Evolutionary conservation across 1,140 invertebrate species (phyloP).

Genomic region (Uloborus diversus): DNA sequence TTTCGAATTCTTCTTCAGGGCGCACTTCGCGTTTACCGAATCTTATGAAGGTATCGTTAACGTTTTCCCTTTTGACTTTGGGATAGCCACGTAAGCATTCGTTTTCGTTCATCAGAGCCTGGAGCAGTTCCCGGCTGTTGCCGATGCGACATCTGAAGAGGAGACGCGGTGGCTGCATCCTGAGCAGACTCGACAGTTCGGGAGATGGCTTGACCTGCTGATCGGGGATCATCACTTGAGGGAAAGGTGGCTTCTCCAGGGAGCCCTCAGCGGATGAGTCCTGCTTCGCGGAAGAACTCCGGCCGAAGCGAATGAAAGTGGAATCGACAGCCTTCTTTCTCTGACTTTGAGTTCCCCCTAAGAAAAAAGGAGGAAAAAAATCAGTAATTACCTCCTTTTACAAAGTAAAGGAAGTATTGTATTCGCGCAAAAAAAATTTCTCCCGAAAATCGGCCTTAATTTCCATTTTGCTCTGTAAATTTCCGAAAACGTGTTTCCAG

Average conservation of each 20-base stretch:
- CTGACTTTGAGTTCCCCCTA: slow-evolving; percentile 14
- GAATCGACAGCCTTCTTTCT: slow-evolving; percentile 49
- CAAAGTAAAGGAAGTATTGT: no score
- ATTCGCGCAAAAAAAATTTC: no score
- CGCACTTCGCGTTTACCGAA: slow-evolving; percentile 47
- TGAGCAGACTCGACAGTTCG: not conserved
- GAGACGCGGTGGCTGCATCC: not conserved
- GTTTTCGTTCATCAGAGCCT: slow-evolving; percentile 23
- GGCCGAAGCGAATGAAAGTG: slow-evolving; percentile 47
- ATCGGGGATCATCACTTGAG: not conserved
- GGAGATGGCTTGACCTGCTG: not conserved
- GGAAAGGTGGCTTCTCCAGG: not conserved
- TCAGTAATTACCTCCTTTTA: no score
- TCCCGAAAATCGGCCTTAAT: no score
- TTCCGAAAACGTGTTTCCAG: no score
- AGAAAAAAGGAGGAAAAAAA: not conserved
- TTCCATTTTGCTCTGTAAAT: no score
- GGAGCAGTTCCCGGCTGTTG: slow-evolving; percentile 5
- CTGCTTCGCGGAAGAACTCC: not conserved
- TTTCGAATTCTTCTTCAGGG: slow-evolving; percentile 8
- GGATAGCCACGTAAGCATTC: slow-evolving; percentile 33
- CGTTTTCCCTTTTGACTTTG: slow-evolving; percentile 42
- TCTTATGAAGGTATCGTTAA: slow-evolving; percentile 52
- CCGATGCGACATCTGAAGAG: slow-evolving; percentile 23
- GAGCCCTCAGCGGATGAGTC: not conserved